Conservation (phyloP, 1,140 invertebrate species). For the Oncopeltus fasciatus region DNA sequence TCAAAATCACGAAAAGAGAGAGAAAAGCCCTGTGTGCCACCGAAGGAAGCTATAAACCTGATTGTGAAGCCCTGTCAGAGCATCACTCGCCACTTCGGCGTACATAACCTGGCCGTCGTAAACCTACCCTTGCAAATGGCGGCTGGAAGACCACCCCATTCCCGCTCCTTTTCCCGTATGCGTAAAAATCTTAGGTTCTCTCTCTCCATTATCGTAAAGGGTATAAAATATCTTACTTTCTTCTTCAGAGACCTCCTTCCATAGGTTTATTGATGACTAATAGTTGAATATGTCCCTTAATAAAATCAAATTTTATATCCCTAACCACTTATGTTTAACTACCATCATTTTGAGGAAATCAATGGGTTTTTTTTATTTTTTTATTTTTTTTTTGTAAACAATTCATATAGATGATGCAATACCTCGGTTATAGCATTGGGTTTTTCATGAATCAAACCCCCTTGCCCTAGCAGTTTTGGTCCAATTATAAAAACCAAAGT, state of each 20-base stretch:
- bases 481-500: no score
- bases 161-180: neutral
- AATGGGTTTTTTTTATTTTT: neutral
- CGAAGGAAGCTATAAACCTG: neutral
- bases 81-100: neutral
- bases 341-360: neutral
- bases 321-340: neutral
- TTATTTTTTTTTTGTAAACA: no score
- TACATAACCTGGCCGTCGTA: neutral
- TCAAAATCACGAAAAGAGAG: neutral
- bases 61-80: neutral
- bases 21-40: no score
- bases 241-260: neutral
- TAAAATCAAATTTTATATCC: neutral
- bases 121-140: neutral
- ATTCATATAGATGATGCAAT: no score
- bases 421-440: no score
- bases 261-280: neutral
- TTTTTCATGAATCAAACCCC: no score
- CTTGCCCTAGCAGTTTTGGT: no score
- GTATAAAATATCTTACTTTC: neutral
- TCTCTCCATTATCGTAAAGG: neutral
- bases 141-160: neutral
- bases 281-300: neutral
- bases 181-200: neutral